Evolutionary conservation across 1,140 invertebrate species (phyloP).

Genomic region (Macrocentrus cingulum): DNA sequence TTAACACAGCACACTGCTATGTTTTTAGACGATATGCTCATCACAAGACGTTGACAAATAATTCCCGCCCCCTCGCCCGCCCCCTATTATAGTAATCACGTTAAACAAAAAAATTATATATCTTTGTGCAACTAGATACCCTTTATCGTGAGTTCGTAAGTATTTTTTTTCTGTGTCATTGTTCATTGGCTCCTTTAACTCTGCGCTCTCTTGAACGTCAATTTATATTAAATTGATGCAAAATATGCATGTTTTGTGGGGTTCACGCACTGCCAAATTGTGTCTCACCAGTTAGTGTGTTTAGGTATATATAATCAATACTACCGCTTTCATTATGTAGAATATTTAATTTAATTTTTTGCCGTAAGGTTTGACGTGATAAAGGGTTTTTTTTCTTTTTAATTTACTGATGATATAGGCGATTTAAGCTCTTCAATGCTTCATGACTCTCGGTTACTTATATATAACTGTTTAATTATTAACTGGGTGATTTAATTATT

Average conservation of each 20-base stretch:
- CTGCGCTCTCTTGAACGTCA: background rate
- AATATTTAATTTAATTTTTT: slow-evolving; percentile 14
- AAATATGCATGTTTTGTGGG: background rate
- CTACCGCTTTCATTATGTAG: too few relatives aligned
- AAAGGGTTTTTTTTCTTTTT: background rate
- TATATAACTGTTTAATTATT: background rate
- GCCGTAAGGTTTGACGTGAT: slow-evolving; percentile 1
- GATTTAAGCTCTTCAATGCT: too few relatives aligned
- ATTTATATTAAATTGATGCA: slow-evolving; percentile 8
- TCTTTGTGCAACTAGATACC: background rate
- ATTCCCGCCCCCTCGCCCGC: background rate
- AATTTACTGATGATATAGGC: background rate
- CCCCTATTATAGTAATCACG: too few relatives aligned
- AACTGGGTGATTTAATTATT: background rate
- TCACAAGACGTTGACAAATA: background rate
- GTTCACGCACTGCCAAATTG: background rate
- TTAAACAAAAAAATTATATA: background rate
- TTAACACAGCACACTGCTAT: slow-evolving; percentile 28
- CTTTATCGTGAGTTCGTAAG: slow-evolving; percentile 3
- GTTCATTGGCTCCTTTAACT: slow-evolving; percentile 3
- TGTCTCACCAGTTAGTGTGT: too few relatives aligned
- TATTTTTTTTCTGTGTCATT: background rate
- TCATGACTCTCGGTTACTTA: too few relatives aligned
- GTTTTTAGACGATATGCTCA: slow-evolving; percentile 12
- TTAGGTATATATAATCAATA: too few relatives aligned